Conservation (phyloP, 2,113 vertebrate species). For the Oenanthe oenanthe region DNA sequence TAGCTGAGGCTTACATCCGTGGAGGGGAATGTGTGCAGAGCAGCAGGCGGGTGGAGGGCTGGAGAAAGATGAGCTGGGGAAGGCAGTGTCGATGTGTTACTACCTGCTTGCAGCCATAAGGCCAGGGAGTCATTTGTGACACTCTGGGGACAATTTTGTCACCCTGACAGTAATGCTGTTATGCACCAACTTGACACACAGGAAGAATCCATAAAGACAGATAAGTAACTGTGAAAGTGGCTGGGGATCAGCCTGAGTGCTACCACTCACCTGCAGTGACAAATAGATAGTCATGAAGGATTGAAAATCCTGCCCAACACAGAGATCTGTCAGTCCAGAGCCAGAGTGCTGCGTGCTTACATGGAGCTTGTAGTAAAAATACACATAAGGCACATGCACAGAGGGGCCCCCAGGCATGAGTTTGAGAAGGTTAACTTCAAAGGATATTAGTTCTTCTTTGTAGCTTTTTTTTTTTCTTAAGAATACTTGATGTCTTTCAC, state of each 20-base stretch:
- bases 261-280: conserved; percentile 83
- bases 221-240: conserved; percentile 86
- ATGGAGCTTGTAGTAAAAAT: background rate
- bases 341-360: conserved; percentile 4
- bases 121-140: conserved; percentile 83
- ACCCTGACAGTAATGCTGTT: conserved; percentile 88
- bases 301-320: conserved; percentile 77
- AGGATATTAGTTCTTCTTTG: background rate
- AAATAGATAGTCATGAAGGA: conserved; percentile 81
- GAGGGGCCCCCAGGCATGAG: background rate
- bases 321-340: conserved; percentile 72
- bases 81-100: conserved; percentile 38
- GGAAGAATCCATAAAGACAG: conserved; percentile 87
- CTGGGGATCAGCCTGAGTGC: conserved; percentile 82
- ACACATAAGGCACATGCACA: background rate
- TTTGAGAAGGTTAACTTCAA: conserved; percentile 12
- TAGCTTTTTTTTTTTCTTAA: background rate
- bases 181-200: conserved; percentile 81
- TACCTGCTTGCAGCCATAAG: conserved; percentile 73
- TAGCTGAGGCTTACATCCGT: rapidly evolving
- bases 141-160: conserved; percentile 84
- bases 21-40: background rate
- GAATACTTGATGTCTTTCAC: background rate
- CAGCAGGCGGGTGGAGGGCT: background rate
- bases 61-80: conserved; percentile 29